phyloP scores from a whole-genome alignment of 2,888 invertebrate genomes.

The Trichopoda pennipes region DNA sequence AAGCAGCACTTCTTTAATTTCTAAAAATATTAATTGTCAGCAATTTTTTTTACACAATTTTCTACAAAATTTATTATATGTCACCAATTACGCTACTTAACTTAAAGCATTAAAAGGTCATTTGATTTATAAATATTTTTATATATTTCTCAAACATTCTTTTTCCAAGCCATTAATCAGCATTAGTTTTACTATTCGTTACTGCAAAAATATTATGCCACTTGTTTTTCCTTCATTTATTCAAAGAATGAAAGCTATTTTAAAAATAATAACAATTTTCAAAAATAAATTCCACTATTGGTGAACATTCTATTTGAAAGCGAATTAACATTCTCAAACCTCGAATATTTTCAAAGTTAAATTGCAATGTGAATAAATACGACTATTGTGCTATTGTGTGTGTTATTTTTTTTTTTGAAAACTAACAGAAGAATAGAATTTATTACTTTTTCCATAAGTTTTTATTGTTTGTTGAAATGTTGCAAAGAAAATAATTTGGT shows the following conservation, averaged over 20 bases:
- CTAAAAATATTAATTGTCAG: not conserved
- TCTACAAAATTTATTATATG: constrained; percentile 33
- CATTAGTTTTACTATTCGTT: constrained; percentile 27
- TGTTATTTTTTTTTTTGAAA: not conserved
- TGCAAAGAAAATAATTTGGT: constrained; percentile 36
- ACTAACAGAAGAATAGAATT: constrained; percentile 55
- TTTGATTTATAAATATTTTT: constrained; percentile 3
- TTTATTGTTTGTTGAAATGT: constrained; percentile 60
- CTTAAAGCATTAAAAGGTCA: constrained; percentile 46
- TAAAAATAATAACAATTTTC: not conserved
- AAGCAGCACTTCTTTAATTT: too few relatives aligned
- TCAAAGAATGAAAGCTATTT: not conserved
- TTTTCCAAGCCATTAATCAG: constrained; percentile 62
- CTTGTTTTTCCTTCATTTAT: not conserved
- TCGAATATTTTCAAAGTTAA: constrained; percentile 15
- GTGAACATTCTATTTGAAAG: constrained; percentile 11
- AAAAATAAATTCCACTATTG: constrained; percentile 36
- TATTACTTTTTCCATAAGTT: constrained; percentile 65
- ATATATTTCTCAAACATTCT: constrained; percentile 7
- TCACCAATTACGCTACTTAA: constrained; percentile 33
- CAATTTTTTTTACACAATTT: constrained; percentile 5
- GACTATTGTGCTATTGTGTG: constrained; percentile 14
- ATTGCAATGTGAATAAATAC: not conserved
- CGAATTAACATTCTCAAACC: constrained; percentile 9
- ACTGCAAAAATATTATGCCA: not conserved